Percentiles rank a stretch among this genome's conserved stretches.
Evolutionary conservation across 2,113 vertebrate genomes (phyloP).

Genomic region (Clupea harengus): DNA sequence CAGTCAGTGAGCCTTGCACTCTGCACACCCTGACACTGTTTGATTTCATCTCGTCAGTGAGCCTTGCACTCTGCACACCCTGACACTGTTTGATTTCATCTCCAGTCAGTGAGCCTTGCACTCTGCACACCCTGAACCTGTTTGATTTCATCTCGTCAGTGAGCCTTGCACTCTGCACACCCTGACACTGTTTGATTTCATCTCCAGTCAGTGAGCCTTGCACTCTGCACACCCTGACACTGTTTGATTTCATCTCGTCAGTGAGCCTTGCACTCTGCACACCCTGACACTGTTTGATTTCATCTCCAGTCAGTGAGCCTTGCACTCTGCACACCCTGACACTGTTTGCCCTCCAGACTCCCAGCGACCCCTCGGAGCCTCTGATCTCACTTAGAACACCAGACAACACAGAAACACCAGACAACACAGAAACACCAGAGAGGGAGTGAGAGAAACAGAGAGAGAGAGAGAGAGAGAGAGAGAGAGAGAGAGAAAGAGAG

Average conservation of each 20-base stretch:
- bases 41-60: too few species aligned
- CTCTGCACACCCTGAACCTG: background rate
- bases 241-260: conserved; percentile 22
- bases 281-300: conserved; percentile 18
- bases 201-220: too few species aligned
- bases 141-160: too few species aligned
- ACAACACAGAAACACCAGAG: background rate
- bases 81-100: background rate
- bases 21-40: background rate
- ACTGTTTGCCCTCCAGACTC: background rate
- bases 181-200: background rate
- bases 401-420: conserved; percentile 9
- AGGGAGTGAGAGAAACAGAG: background rate
- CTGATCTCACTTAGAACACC: background rate
- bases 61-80: background rate
- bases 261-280: background rate
- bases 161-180: background rate
- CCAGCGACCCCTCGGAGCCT: background rate
- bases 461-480: conserved; percentile 15
- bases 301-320: background rate
- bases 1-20: background rate
- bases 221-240: background rate
- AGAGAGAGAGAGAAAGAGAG: conserved; percentile 1
- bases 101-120: background rate
- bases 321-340: background rate